Conservation (phyloP, 2,888 invertebrate species). For the Synanthedon myopaeformis region DNA sequence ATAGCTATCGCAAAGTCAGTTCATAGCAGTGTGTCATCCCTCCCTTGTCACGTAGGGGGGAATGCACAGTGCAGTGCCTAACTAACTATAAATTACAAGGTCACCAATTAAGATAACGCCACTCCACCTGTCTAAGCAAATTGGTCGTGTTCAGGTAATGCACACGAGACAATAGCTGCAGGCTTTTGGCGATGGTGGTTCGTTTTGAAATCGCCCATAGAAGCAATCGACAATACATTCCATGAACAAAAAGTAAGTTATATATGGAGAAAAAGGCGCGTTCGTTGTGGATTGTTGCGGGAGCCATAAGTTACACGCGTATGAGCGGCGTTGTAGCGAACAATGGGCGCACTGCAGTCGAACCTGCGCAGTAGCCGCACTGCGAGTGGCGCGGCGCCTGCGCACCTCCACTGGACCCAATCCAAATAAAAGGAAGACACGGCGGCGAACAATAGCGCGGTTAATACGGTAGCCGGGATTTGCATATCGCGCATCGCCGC, state of each 20-base stretch:
- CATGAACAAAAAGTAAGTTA: conserved; percentile 13
- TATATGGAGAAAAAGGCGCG: conserved; percentile 18
- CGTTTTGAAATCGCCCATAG: neutral
- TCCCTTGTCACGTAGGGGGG: conserved; percentile 6
- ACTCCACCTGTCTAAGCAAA: conserved; percentile 4
- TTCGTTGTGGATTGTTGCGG: conserved; percentile 19
- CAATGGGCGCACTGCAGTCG: conserved; percentile 14
- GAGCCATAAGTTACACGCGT: conserved; percentile 44
- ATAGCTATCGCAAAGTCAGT: conserved; percentile 9
- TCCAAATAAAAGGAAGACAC: conserved; percentile 14
- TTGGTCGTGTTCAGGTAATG: too few species aligned
- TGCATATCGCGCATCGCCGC: conserved; percentile 51
- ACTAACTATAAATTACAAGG: conserved; percentile 38
- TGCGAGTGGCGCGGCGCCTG: too few species aligned
- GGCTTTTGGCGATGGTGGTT: conserved; percentile 1
- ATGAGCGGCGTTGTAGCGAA: conserved; percentile 20
- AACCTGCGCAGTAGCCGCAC: neutral
- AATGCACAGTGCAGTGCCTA: conserved; percentile 10
- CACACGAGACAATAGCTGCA: neutral
- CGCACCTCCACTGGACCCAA: too few species aligned
- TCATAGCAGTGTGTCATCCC: conserved; percentile 9
- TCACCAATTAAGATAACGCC: conserved; percentile 42
- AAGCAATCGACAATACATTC: conserved; percentile 34
- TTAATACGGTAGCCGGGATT: conserved; percentile 53
- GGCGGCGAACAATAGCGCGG: conserved; percentile 42